Conservation (phyloP, 1,140 invertebrate species). For the Galleria mellonella region DNA sequence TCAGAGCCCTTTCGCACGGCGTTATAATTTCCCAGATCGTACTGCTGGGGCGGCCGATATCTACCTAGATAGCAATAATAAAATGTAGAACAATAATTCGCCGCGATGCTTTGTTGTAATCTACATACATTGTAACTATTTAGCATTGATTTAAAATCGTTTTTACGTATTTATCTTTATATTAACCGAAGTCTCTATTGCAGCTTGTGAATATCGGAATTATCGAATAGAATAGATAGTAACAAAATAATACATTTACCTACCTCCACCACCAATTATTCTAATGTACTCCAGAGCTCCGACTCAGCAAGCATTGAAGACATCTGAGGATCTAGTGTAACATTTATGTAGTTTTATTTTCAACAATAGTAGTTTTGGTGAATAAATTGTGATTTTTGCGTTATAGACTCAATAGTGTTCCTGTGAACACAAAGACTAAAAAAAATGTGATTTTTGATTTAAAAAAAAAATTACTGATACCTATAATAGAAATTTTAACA, state of each 20-base stretch:
- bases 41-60: conserved; percentile 45
- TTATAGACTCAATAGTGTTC: conserved; percentile 39
- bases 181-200: conserved; percentile 60
- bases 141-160: conserved; percentile 9
- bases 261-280: conserved; percentile 28
- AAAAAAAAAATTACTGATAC: conserved; percentile 35
- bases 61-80: conserved; percentile 58
- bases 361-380: conserved; percentile 51
- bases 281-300: conserved; percentile 77
- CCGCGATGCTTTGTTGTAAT: conserved; percentile 34
- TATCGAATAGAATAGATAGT: conserved; percentile 76
- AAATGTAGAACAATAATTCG: conserved; percentile 50
- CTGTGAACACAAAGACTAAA: conserved; percentile 35
- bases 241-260: conserved; percentile 45
- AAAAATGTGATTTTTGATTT: conserved; percentile 65
- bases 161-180: conserved; percentile 9
- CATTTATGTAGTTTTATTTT: conserved; percentile 53
- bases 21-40: conserved; percentile 55
- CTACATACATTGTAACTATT: conserved; percentile 15
- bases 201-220: conserved; percentile 86
- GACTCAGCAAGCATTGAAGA: conserved; percentile 92
- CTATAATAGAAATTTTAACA: conserved; percentile 41
- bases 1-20: conserved; percentile 23
- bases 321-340: conserved; percentile 87
- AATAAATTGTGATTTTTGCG: conserved; percentile 47